Conservation (phyloP, 2,888 invertebrate species). For the Notodonta ziczac region DNA sequence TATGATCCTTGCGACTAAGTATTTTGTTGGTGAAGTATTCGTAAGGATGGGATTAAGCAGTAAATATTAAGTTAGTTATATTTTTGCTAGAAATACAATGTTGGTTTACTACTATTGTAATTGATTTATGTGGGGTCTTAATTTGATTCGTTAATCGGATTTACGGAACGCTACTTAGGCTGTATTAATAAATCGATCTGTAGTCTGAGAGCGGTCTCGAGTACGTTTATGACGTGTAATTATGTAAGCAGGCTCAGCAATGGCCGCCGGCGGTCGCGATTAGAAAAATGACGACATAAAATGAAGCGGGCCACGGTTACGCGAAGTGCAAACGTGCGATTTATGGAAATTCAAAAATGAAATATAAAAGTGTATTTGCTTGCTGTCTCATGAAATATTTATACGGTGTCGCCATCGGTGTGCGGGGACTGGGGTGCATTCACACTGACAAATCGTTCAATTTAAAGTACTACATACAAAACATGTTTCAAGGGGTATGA, state of each 20-base stretch:
- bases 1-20: constrained; percentile 1
- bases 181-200: too few species aligned
- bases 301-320: not conserved
- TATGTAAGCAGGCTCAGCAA: not conserved
- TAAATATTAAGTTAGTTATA: not conserved
- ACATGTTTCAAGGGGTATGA: too few species aligned
- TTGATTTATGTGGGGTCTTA: not conserved
- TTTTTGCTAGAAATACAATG: not conserved
- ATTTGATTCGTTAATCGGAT: too few species aligned
- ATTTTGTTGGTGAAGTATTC: constrained; percentile 1
- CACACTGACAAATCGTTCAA: constrained; percentile 14
- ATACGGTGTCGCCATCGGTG: constrained; percentile 22
- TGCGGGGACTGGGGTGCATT: constrained; percentile 16
- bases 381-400: constrained; percentile 41
- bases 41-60: not conserved
- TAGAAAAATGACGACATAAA: not conserved
- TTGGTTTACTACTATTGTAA: not conserved
- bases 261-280: not conserved
- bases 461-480: not conserved
- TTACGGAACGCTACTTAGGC: too few species aligned
- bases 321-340: constrained; percentile 25
- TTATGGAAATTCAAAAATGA: constrained; percentile 41
- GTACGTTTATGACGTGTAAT: too few species aligned
- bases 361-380: constrained; percentile 41
- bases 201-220: too few species aligned